These are phyloP conservation scores for Drosophila pandora DNA, from an alignment of 1,140 invertebrate species.

Conservation along the genomic window DNA sequence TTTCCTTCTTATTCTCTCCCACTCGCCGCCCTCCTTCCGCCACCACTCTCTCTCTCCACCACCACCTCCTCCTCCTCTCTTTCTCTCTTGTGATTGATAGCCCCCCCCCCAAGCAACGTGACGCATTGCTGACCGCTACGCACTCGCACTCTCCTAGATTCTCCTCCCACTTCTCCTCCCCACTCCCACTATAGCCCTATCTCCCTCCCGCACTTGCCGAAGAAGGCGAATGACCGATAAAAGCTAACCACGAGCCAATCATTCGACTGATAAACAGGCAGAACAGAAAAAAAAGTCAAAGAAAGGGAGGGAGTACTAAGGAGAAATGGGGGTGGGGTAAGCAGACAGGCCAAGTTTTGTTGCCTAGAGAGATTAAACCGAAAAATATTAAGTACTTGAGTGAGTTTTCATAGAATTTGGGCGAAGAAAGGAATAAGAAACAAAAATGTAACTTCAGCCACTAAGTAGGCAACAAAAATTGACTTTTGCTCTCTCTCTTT, in stretches of 20 bases:
- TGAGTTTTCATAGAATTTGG: too few species aligned
- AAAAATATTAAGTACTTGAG: too few species aligned
- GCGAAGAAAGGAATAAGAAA: neutral
- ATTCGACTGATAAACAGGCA: constrained; percentile 28
- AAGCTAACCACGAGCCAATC: constrained; percentile 67
- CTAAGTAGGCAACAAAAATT: neutral
- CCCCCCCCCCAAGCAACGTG: constrained; percentile 38
- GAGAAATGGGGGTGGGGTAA: neutral
- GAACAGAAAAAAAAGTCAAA: constrained; percentile 14
- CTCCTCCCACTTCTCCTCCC: constrained; percentile 7
- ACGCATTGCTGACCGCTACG: constrained; percentile 71
- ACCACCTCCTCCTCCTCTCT: constrained; percentile 32
- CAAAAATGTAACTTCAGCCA: neutral
- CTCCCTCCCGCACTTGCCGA: constrained; percentile 7
- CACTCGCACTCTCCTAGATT: constrained; percentile 36
- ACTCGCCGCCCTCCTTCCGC: constrained; percentile 9
- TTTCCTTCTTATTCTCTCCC: constrained; percentile 60
- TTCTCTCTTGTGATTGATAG: constrained; percentile 68
- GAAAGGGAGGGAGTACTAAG: neutral
- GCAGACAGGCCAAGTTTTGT: constrained; percentile 9
- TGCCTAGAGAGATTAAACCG: constrained; percentile 27
- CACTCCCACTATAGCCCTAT: neutral
- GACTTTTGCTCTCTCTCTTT: too few species aligned
- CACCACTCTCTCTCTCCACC: constrained; percentile 11
- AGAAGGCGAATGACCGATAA: constrained; percentile 77